Evolutionary conservation across 2,888 invertebrate genomes (phyloP).

Genomic region (Dasypolia templi): DNA sequence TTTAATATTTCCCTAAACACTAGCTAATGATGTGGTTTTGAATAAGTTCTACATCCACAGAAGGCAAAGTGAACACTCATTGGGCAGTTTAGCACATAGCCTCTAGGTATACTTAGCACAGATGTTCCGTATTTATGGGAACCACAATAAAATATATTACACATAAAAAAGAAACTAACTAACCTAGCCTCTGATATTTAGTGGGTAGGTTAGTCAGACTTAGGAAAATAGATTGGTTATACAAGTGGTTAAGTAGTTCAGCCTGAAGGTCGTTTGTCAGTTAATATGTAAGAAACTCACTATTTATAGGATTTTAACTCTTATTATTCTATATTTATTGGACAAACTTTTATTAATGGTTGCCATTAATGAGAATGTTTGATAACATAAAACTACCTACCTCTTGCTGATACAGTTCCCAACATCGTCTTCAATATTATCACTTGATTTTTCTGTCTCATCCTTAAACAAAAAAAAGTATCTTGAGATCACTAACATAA

Average conservation of each 20-base stretch:
- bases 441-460: slow-evolving; percentile 84
- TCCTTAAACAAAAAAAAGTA: slow-evolving; percentile 76
- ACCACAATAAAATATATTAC: not conserved
- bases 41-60: not conserved
- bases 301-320: not conserved
- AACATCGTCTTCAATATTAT: slow-evolving; percentile 85
- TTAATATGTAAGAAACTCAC: slow-evolving; percentile 20
- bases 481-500: not conserved
- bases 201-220: too few species aligned
- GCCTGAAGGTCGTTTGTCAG: not conserved
- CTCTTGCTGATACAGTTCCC: slow-evolving; percentile 85
- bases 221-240: not conserved
- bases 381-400: slow-evolving; percentile 74
- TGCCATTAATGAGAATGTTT: slow-evolving; percentile 44
- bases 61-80: not conserved
- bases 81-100: not conserved
- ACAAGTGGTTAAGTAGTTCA: not conserved
- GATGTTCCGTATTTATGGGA: not conserved
- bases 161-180: slow-evolving; percentile 3
- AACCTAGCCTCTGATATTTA: not conserved
- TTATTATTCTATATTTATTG: not conserved
- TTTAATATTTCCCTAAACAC: not conserved
- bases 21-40: slow-evolving; percentile 3
- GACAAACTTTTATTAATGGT: slow-evolving; percentile 29
- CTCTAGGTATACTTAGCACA: not conserved